Conservation (phyloP, 2,797 vertebrate genomes). For the Schizopygopsis malacanthus region DNA sequence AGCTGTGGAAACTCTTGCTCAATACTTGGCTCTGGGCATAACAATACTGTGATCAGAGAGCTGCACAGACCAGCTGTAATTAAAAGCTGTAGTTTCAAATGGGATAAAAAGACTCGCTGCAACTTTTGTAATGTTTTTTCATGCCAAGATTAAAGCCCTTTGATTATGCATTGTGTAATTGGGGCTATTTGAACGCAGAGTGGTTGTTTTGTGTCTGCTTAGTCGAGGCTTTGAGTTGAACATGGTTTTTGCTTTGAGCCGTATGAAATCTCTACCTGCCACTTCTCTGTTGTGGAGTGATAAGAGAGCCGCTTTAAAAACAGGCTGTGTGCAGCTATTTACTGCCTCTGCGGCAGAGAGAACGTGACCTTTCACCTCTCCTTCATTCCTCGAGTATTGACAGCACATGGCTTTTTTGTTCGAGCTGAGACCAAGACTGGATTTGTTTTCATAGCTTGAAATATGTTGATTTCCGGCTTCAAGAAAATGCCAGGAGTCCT, state of each 20-base stretch:
- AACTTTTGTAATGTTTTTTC: constrained; percentile 58
- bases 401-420: constrained; percentile 36
- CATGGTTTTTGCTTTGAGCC: constrained; percentile 30
- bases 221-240: constrained; percentile 28
- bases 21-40: constrained; percentile 74
- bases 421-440: background rate
- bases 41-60: constrained; percentile 70
- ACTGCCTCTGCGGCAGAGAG: constrained; percentile 36
- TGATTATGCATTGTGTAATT: constrained; percentile 72
- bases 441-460: constrained; percentile 19
- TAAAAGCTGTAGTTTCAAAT: constrained; percentile 51
- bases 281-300: constrained; percentile 51
- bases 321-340: constrained; percentile 52
- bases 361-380: constrained; percentile 52
- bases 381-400: background rate
- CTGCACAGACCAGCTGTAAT: constrained; percentile 42
- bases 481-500: constrained; percentile 27
- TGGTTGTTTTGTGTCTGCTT: constrained; percentile 35
- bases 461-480: constrained; percentile 17
- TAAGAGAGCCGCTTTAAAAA: constrained; percentile 48
- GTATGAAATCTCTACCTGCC: constrained; percentile 40
- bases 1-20: constrained; percentile 76
- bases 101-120: constrained; percentile 47
- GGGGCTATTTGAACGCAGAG: constrained; percentile 50
- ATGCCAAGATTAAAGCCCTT: constrained; percentile 74